Percentiles rank a stretch among this genome's conserved stretches.
These are phyloP conservation scores for Hololepta plana DNA, from an alignment of 2,888 invertebrate genomes.

Conservation along the genomic window DNA sequence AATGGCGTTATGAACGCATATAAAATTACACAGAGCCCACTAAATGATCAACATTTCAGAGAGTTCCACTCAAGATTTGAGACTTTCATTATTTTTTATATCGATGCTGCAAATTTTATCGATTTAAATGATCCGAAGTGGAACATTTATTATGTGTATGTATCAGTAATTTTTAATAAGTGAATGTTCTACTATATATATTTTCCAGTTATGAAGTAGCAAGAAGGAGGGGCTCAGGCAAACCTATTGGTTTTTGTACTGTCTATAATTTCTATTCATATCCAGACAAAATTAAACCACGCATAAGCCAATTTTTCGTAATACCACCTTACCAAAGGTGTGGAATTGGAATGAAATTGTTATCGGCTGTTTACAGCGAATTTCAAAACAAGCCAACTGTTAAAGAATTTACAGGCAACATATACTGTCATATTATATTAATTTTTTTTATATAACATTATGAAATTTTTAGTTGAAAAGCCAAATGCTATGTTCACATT, in stretches of 20 bases:
- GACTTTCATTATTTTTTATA: slow-evolving; percentile 85
- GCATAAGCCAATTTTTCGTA: slow-evolving; percentile 83
- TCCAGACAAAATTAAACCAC: slow-evolving; percentile 61
- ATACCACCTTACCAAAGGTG: slow-evolving; percentile 80
- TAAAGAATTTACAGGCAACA: too few species aligned
- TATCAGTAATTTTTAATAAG: slow-evolving; percentile 22
- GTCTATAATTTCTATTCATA: slow-evolving; percentile 92
- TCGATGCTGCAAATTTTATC: slow-evolving; percentile 90
- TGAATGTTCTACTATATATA: too few species aligned
- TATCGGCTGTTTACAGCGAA: slow-evolving; percentile 27
- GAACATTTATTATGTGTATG: slow-evolving; percentile 66
- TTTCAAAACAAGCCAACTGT: too few species aligned
- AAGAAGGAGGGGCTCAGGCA: slow-evolving; percentile 3
- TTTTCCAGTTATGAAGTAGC: slow-evolving; percentile 42
- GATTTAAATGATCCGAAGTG: slow-evolving; percentile 85
- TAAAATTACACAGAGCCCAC: slow-evolving; percentile 2
- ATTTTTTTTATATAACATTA: too few species aligned
- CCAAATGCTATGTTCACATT: too few species aligned
- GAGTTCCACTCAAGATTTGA: slow-evolving; percentile 71
- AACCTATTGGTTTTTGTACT: slow-evolving; percentile 70
- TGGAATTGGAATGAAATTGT: slow-evolving; percentile 67
- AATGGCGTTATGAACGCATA: neutral
- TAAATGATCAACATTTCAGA: slow-evolving; percentile 51
- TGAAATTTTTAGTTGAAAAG: too few species aligned
- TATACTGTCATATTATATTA: too few species aligned